These are phyloP conservation scores for Phenganax subtilis DNA, from an alignment of 92 coral and sea anemone species.

Conservation along the genomic window DNA sequence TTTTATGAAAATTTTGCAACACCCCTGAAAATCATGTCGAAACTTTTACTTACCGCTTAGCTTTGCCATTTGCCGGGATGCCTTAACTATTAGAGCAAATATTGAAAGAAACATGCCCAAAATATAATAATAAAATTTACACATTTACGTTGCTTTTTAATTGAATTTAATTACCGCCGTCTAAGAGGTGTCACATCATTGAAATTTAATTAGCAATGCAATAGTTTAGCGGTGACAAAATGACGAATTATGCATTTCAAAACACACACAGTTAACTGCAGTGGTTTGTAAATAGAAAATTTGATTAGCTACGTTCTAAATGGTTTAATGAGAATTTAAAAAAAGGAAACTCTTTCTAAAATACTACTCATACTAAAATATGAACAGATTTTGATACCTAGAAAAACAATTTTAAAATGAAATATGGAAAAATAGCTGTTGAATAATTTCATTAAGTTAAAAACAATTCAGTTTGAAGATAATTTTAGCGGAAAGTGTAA, in stretches of 20 bases:
- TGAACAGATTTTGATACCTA: background rate
- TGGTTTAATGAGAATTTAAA: background rate
- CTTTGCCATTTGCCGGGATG: slow-evolving; percentile 4
- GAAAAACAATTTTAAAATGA: slow-evolving; percentile 13
- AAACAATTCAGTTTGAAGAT: slow-evolving; percentile 16
- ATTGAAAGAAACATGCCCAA: slow-evolving; percentile 42
- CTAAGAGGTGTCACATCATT: slow-evolving; percentile 83
- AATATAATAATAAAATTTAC: slow-evolving; percentile 96
- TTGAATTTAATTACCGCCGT: slow-evolving; percentile 99
- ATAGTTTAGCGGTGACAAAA: slow-evolving; percentile 39
- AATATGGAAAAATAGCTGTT: slow-evolving; percentile 13
- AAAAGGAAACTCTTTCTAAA: background rate
- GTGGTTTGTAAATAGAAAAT: slow-evolving; percentile 29
- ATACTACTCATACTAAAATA: slow-evolving; percentile 13
- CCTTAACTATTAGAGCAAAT: slow-evolving; percentile 37
- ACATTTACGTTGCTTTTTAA: slow-evolving; percentile 95
- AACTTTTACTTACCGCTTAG: background rate
- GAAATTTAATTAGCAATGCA: slow-evolving; percentile 90
- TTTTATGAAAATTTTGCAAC: background rate
- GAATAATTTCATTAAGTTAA: slow-evolving; percentile 19
- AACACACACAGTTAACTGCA: slow-evolving; percentile 7
- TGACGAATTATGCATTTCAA: slow-evolving; percentile 40
- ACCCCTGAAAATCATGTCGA: background rate
- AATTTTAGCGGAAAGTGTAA: slow-evolving; percentile 2
- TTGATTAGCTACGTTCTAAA: slow-evolving; percentile 26